A percentile compares a stretch with the other conserved stretches of the same genome.
Evolutionary conservation across 2,888 invertebrate species (phyloP).

Genomic region (Phortica magna): DNA sequence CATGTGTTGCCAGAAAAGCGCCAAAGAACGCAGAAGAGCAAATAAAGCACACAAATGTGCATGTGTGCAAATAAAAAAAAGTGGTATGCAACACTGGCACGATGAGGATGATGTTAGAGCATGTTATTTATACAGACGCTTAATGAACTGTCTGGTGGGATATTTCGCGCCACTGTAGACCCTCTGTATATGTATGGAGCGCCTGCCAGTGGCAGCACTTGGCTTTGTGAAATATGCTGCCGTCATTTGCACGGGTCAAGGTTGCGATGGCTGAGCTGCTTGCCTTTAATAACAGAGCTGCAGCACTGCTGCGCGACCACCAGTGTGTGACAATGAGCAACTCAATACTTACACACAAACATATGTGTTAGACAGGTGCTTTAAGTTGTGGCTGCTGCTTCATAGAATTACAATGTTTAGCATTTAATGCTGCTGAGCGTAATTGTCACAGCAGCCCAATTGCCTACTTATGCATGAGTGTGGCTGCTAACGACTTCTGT

Average conservation of each 20-base stretch:
- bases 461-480: slow-evolving; percentile 15
- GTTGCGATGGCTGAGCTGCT: background rate
- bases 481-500: background rate
- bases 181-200: background rate
- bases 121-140: too few species aligned
- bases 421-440: slow-evolving; percentile 3
- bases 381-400: too few species aligned
- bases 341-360: too few species aligned
- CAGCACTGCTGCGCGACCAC: too few species aligned
- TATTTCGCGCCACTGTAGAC: background rate
- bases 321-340: too few species aligned
- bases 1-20: background rate
- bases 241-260: background rate
- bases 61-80: too few species aligned
- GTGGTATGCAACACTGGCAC: too few species aligned
- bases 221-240: background rate
- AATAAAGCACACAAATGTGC: too few species aligned
- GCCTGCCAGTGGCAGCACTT: background rate
- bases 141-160: too few species aligned
- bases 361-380: too few species aligned
- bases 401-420: background rate
- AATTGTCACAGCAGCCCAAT: background rate
- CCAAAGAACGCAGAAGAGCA: background rate
- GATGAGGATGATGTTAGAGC: too few species aligned
- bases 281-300: background rate